These are phyloP conservation scores for Sparidentex hasta DNA, from an alignment of 2,797 vertebrate species.

Conservation along the genomic window DNA sequence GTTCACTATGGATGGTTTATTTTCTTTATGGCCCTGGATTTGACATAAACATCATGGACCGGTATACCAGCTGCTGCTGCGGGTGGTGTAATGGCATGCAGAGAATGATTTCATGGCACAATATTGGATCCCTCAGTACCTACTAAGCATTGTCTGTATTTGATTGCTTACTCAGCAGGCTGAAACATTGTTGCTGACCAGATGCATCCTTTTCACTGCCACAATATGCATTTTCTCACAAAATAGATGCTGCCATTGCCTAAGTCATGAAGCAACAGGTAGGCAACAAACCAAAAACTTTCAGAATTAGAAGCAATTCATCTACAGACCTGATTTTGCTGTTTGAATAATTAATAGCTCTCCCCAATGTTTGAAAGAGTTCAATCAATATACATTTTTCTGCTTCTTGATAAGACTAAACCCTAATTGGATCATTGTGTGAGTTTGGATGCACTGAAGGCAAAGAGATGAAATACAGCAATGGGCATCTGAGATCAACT, in stretches of 20 bases:
- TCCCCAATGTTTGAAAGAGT: not conserved
- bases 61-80: not conserved
- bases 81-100: slow-evolving; percentile 13
- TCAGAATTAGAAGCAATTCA: not conserved
- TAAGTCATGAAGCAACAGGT: not conserved
- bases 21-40: not conserved
- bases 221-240: slow-evolving; percentile 38
- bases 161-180: slow-evolving; percentile 47
- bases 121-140: slow-evolving; percentile 32
- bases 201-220: slow-evolving; percentile 42
- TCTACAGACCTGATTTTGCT: not conserved
- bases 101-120: slow-evolving; percentile 37
- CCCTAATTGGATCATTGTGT: not conserved
- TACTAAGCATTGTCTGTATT: slow-evolving; percentile 44
- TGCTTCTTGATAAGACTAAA: not conserved
- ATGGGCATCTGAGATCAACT: slow-evolving; percentile 3
- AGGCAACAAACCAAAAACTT: not conserved
- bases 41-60: slow-evolving; percentile 7
- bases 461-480: not conserved
- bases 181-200: slow-evolving; percentile 55
- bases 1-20: not conserved
- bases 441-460: not conserved
- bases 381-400: not conserved
- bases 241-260: slow-evolving; percentile 2
- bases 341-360: not conserved